Evolutionary conservation across 2,888 invertebrate species (phyloP), one percentile per base, ranked within the genome.

Genomic region (Seira musarum): DNA sequence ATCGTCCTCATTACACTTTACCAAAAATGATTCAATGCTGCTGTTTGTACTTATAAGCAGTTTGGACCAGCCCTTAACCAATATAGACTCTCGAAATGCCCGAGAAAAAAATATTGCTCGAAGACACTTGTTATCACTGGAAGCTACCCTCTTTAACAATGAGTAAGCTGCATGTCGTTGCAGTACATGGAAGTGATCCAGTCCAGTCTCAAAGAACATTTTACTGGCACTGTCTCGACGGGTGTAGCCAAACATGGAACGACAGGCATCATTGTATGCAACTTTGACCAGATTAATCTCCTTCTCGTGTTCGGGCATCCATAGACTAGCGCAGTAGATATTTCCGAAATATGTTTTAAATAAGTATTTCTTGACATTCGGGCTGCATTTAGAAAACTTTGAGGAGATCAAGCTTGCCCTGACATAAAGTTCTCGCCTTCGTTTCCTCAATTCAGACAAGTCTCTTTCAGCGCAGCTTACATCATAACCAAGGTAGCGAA

Each of bases 391-490:
- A 5, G 10, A 10, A 21, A 70, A 70, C n/a, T 25, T 60, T n/a
- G 60, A 17, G 1, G 19, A 1, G 2, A 70, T 35, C 3, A 70
- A 2, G 19, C 60, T 70, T 1, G 70, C 70, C 1, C 61, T 22
- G 17, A n/a, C 30, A 30, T 70, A 70, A 6, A 70, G 13, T 46
- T 70, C 70, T 30, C 70, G 53, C 15, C 70, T 57, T 61, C 70
- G 24, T 10, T 35, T 1, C 2, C 10, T 19, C 1, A 70, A 1
- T 24, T 70, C 70, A 5, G 2, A n/a, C 1, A 17, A 17, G 17
- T 70, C 70, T 19, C 70, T n/a, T 3, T 60, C 19, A 30, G 60
- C 25, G 49, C 70, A 70, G 30, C 21, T 60, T 15, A 70, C 40
- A 21, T 70, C 30, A 35, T 60, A 70, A 1, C 70, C 70, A 5